phyloP scores from a whole-genome alignment of 2,888 invertebrate genomes.

The Lamellibrachia columna region DNA sequence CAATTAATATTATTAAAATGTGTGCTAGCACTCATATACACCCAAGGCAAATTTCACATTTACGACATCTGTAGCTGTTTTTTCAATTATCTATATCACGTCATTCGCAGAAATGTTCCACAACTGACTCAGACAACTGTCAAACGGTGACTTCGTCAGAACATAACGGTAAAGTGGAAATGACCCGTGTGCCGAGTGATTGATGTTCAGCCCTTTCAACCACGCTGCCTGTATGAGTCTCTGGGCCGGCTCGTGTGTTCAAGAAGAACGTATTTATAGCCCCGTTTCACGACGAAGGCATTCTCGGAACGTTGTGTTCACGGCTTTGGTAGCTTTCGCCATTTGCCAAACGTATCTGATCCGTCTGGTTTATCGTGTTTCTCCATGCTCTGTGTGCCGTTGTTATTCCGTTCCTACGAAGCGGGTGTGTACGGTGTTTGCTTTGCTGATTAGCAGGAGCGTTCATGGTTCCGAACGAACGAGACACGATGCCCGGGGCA shows the following conservation, averaged over 20 bases:
- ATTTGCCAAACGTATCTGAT: background rate
- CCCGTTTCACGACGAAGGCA: background rate
- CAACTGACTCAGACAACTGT: background rate
- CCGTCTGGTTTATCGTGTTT: constrained; percentile 8
- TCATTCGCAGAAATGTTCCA: background rate
- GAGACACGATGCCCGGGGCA: background rate
- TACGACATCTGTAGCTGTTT: too few species aligned
- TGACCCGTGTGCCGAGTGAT: background rate
- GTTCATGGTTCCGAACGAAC: background rate
- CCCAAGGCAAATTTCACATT: too few species aligned
- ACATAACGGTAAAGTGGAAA: background rate
- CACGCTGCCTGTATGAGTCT: background rate
- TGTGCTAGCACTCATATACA: too few species aligned
- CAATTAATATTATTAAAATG: too few species aligned
- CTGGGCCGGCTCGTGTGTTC: background rate
- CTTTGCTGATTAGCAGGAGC: background rate
- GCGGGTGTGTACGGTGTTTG: background rate
- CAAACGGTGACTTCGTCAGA: background rate
- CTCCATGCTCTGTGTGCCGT: background rate
- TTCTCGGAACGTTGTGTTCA: background rate
- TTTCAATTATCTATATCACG: background rate
- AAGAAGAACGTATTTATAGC: background rate
- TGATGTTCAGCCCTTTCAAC: background rate
- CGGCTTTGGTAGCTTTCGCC: background rate
- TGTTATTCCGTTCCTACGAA: background rate